Conservation (phyloP, 2,888 invertebrate species). For the Melinaea marsaeus region DNA sequence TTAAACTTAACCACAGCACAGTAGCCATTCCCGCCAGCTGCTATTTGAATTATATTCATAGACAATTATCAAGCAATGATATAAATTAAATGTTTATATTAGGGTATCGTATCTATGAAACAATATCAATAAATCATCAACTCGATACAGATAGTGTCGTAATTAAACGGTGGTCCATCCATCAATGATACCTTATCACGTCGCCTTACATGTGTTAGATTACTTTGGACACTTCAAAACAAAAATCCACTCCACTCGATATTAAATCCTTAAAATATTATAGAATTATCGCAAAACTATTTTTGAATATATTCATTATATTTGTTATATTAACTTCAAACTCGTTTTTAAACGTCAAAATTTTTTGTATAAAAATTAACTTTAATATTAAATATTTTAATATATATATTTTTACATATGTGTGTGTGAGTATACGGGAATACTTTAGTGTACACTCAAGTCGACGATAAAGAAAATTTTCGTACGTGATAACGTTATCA, state of each 20-base stretch:
- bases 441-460: conserved; percentile 18
- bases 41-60: neutral
- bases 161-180: conserved; percentile 66
- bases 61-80: neutral
- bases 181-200: conserved; percentile 45
- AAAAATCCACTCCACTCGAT: neutral
- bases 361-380: neutral
- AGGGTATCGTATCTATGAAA: conserved; percentile 39
- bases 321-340: too few relatives aligned
- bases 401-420: neutral
- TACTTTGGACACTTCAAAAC: conserved; percentile 15
- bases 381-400: neutral
- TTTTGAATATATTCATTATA: too few relatives aligned
- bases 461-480: conserved; percentile 40
- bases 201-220: conserved; percentile 34
- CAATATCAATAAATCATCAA: conserved; percentile 74
- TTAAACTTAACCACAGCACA: too few relatives aligned
- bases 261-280: too few relatives aligned
- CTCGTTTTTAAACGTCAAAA: neutral
- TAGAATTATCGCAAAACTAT: too few relatives aligned
- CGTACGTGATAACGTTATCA: conserved; percentile 52
- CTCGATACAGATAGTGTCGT: conserved; percentile 52
- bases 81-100: neutral
- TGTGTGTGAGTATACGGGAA: conserved; percentile 14
- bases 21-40: too few relatives aligned